Evolutionary conservation across 2,888 invertebrate species (phyloP), one percentile per base, ranked within the genome.

Genomic region (Tethea ocularis): DNA sequence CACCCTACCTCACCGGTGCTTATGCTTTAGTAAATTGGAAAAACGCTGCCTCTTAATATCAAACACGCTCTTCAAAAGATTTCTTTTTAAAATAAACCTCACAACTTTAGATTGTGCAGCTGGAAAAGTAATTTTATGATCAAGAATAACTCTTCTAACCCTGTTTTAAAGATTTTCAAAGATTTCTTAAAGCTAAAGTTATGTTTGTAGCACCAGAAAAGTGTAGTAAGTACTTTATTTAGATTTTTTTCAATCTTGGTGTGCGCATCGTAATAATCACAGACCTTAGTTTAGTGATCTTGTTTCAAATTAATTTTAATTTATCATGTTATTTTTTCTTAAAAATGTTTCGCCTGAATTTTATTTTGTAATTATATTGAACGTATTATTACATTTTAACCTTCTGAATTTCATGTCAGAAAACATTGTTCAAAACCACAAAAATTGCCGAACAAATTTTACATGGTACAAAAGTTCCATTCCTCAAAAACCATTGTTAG

Each of bases 291-390:
- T 52, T 51, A 36, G 59, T 63, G 67, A 69, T 63, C 64, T 67
- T 60, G 56, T 71, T 65, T 33, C 13, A 54, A 62, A 57, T 65
- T 65, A 63, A 68, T 71, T 62, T 63, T 55, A 69, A 59, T 67
- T 59, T 61, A 56, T 66, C 61, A 58, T 57, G 58, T 63, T 60
- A 36, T 66, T 52, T n/a, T 23, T 52, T 13, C 26, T n/a, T 11
- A 26, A 26, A 52, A 23, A 52, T 20, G 1, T 20, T 46, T 17
- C 7, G 5, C 0, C 7, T 41, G 17, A 15, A 15, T 41, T 41
- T 41, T 41, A 38, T 38, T 15, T n/a, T n/a, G 6, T n/a, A 38
- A 38, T 38, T 6, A 38, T n/a, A 15, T 38, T 38, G 38, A 38
- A n/a, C 15, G n/a, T n/a, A n/a, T n/a, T 15, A n/a, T 38, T 15